Base-by-base conservation (phyloP, 2,113 vertebrate genomes). In the Phalacrocorax aristotelis region DNA sequence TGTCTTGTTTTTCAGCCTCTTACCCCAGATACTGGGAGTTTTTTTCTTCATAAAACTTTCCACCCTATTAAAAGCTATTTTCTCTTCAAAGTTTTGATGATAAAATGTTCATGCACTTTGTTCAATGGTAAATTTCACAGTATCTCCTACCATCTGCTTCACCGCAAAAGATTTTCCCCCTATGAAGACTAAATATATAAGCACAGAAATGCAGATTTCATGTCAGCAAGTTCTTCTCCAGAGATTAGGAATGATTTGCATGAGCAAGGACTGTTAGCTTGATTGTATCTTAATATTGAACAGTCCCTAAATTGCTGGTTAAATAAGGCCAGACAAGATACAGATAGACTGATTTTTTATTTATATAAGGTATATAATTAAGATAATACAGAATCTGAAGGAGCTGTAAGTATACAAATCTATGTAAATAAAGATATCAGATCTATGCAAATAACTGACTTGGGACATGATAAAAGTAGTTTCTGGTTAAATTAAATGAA, bases 211-310 rank as follows among this genome's bases (percentile, higher is more conserved):
- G 80, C 72, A 95, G 89, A 93, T 83, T 94, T 83, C 80, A 44
- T 44, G 62, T 80, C 92, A 96, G 87, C 85, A 95, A 92, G 89
- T 80, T 96, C 60, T 81, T 48, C 95, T 95, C 83, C 44, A 92
- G 91, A 97, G 93, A 95, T 88, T 65, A 94, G 66, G 27, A 85
- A 52, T 18, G 80, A 95, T 85, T 93, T 85, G 82, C 66, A 79
- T 85, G 71, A 90, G 86, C 49, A 86, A 34, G 46, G 44, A 79
- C 62, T 83, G 49, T 80, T 93, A 83, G 75, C 66, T 96, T 94
- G 91, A 95, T 92, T 95, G 51, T 94, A 90, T 95, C 88, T 95
- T 90, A 83, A 93, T 85, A 96, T 10, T 92, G 86, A 95, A 52
- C 66, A 38, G 11, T 86, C 54, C 44, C 79, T 44, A 88, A 92